Evolutionary conservation across 2,797 vertebrate species (phyloP).

Genomic region (Anguilla pacifica): DNA sequence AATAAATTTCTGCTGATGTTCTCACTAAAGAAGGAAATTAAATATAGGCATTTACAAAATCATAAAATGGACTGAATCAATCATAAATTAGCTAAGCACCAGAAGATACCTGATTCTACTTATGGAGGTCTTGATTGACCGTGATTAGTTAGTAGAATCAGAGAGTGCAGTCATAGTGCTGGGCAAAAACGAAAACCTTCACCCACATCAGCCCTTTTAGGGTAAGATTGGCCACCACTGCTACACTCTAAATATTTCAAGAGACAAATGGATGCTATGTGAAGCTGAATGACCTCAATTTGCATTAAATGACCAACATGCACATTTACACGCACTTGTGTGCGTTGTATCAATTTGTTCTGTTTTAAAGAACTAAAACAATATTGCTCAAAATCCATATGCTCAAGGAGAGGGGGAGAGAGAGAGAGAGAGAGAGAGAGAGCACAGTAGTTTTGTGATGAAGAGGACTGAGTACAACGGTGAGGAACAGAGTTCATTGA

Average conservation of each 20-base stretch:
- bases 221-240: neutral
- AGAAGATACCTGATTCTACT: neutral
- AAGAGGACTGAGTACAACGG: slow-evolving; percentile 71
- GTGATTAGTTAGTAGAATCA: neutral
- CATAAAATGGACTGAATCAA: neutral
- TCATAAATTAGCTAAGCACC: neutral
- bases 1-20: too few species aligned
- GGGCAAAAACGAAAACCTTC: too few species aligned
- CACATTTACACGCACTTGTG: neutral
- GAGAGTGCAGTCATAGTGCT: neutral
- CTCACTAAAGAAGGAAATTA: neutral
- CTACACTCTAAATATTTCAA: slow-evolving; percentile 49
- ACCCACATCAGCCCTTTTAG: neutral
- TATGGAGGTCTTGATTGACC: neutral
- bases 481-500: slow-evolving; percentile 85
- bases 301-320: neutral
- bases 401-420: neutral
- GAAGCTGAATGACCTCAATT: neutral
- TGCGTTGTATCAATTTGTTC: neutral
- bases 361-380: too few species aligned
- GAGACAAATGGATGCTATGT: neutral
- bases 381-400: neutral
- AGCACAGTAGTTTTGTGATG: slow-evolving; percentile 40
- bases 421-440: neutral
- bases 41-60: neutral